Evolutionary conservation across 92 coral and sea anemone species (phyloP), one percentile per base, ranked within the genome.

Genomic region (Palythoa grandiflora): DNA sequence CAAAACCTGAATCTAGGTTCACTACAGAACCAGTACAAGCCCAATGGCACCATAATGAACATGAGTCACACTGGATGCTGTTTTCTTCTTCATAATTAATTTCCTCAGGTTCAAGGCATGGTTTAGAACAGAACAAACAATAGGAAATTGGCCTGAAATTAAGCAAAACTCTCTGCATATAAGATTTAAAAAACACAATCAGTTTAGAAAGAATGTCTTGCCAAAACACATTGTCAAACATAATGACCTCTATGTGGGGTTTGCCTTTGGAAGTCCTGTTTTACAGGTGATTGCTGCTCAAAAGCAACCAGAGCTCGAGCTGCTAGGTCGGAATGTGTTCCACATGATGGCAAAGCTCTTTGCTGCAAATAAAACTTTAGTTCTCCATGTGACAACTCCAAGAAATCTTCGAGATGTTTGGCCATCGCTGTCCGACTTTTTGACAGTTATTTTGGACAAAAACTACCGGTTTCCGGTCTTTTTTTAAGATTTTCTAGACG

Each of bases 251-350:
- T 52, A 71, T 60, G 6, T 51, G 50, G 14, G 89, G 86, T 16
- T 86, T 73, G 9, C 84, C 83, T 60, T 86, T 80, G 20, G 13
- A 1, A 77, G 88, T 68, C 93, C 88, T 91, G 75, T 60, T 75
- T 71, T 55, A 88, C 79, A 10, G 83, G 83, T 15, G 39, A 68
- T 76, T 87, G 66, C 39, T 79, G 79, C 83, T 91, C 94, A 84
- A 88, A 88, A 61, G 91, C 87, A 60, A 91, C 91, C 78, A 91
- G 78, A 50, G 87, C 88, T 88, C 91, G 74, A 61, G 89, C 91
- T 0, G 91, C 91, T 20, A 91, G 39, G 79, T 85, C 87, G 1
- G 85, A 85, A 75, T 55, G 88, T 13, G 63, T 85, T 73, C 92
- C 87, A 68, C 20, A 12, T 28, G 51, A 28, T 11, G 50, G 20